phyloP scores from a whole-genome alignment of 2,113 vertebrate species.

The Anolis carolinensis region DNA sequence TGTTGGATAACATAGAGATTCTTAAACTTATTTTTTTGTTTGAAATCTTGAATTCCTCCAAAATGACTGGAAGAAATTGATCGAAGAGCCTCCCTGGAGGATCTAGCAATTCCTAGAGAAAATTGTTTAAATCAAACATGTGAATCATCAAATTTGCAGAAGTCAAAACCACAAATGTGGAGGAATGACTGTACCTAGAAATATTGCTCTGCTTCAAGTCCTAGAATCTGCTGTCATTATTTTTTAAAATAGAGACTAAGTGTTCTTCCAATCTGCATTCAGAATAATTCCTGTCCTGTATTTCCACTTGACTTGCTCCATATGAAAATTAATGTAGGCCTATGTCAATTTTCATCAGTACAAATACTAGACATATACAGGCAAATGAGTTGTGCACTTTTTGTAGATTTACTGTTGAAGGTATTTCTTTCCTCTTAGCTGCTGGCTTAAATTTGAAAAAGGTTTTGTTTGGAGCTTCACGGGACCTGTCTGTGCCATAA shows the following conservation, averaged over 20 bases:
- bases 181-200: neutral
- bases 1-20: too few species aligned
- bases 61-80: too few species aligned
- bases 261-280: neutral
- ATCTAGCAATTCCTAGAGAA: too few species aligned
- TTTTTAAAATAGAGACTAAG: neutral
- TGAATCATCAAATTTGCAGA: too few species aligned
- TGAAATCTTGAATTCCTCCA: too few species aligned
- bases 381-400: neutral
- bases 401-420: neutral
- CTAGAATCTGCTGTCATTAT: neutral
- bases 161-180: too few species aligned
- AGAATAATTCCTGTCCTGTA: neutral
- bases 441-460: slow-evolving; percentile 73
- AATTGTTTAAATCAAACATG: too few species aligned
- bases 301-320: neutral
- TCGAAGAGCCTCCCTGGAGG: too few species aligned
- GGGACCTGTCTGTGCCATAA: slow-evolving; percentile 75
- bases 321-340: neutral
- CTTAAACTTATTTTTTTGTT: too few species aligned
- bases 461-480: slow-evolving; percentile 79
- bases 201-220: too few species aligned
- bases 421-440: slow-evolving; percentile 67
- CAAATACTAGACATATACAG: neutral
- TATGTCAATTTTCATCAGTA: neutral